Evolutionary conservation across 1,140 invertebrate genomes (phyloP).

Genomic region (Halesus radiatus): DNA sequence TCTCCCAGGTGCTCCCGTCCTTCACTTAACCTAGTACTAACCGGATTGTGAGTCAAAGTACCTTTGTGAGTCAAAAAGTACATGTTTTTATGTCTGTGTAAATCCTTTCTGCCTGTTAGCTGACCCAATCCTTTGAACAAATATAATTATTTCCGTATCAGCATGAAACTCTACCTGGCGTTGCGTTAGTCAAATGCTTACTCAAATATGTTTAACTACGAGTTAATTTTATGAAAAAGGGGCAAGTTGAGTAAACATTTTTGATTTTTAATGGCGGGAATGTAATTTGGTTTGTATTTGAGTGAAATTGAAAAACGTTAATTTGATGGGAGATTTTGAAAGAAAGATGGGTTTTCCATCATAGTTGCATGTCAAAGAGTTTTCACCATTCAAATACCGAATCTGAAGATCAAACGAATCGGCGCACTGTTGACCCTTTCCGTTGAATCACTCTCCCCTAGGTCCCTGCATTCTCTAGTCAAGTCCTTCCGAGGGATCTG

Average conservation of each 20-base stretch:
- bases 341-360: background rate
- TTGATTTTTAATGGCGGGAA: too few relatives aligned
- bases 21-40: slow-evolving; percentile 48
- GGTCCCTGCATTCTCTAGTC: background rate
- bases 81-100: slow-evolving; percentile 52
- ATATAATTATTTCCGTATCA: slow-evolving; percentile 34
- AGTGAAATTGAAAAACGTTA: too few relatives aligned
- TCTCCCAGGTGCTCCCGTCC: slow-evolving; percentile 57
- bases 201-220: background rate
- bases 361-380: too few relatives aligned
- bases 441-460: background rate
- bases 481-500: background rate
- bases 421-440: background rate
- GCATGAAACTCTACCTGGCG: slow-evolving; percentile 34
- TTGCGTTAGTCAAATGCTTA: background rate
- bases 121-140: slow-evolving; percentile 1
- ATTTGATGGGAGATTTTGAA: background rate
- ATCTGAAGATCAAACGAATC: background rate
- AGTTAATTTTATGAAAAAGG: background rate
- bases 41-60: slow-evolving; percentile 51
- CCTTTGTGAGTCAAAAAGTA: background rate
- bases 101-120: slow-evolving; percentile 52
- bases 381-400: too few relatives aligned
- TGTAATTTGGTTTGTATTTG: too few relatives aligned
- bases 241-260: too few relatives aligned